These are phyloP conservation scores for Muscicapa comitata DNA, from an alignment of 2,797 vertebrate species.

Conservation along the genomic window DNA sequence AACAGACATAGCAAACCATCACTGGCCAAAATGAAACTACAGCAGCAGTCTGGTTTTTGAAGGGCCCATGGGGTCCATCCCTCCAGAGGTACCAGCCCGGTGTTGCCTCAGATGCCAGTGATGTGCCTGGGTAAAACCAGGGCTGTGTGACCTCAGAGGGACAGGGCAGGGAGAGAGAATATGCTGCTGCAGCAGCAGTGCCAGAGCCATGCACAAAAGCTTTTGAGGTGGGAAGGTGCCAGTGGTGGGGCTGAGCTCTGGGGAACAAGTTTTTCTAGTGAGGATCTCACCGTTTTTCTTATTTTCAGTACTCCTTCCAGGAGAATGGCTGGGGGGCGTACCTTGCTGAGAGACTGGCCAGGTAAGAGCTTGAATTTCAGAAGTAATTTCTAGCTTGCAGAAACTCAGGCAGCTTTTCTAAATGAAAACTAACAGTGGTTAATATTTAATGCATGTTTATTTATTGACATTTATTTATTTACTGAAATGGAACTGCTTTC, in stretches of 20 bases:
- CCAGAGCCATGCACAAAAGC: rapidly evolving
- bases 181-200: rapidly evolving
- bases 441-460: neutral
- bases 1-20: neutral
- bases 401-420: neutral
- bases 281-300: neutral
- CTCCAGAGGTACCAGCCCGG: rapidly evolving
- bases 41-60: neutral
- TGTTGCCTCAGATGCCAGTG: neutral
- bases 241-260: neutral
- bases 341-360: slow-evolving; percentile 83
- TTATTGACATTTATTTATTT: neutral
- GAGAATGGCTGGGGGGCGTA: slow-evolving; percentile 85
- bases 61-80: rapidly evolving
- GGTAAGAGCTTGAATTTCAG: slow-evolving; percentile 73
- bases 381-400: neutral
- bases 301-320: slow-evolving; percentile 87
- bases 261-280: neutral
- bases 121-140: too few relatives aligned
- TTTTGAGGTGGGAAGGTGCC: neutral
- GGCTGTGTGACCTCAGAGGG: neutral
- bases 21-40: neutral
- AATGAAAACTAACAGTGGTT: neutral
- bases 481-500: neutral
- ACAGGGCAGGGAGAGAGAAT: neutral